Evolutionary conservation across 2,888 invertebrate species (phyloP).

Genomic region (Eulithis prunata): DNA sequence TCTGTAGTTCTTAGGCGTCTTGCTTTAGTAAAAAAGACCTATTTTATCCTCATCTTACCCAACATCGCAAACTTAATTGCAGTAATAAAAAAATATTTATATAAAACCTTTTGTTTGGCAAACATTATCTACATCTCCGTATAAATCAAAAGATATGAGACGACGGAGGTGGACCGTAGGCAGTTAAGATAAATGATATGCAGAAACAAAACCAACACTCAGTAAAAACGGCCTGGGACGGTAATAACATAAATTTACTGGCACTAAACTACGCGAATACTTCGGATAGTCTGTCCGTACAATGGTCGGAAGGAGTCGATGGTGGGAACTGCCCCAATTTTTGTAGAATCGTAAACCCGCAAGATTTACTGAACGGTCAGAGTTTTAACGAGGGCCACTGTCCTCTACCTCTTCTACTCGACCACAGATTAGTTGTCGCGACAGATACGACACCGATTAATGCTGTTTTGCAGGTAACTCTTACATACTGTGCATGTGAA

Average conservation of each 20-base stretch:
- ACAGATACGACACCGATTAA: constrained; percentile 13
- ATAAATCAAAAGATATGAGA: constrained; percentile 36
- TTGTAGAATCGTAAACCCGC: constrained; percentile 77
- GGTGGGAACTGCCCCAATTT: constrained; percentile 65
- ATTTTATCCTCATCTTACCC: too few relatives aligned
- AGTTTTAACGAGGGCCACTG: constrained; percentile 75
- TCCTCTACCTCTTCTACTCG: constrained; percentile 46
- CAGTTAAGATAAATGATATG: constrained; percentile 41
- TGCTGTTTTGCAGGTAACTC: too few relatives aligned
- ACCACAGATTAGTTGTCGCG: constrained; percentile 27
- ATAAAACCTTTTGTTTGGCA: constrained; percentile 23
- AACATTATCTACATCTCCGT: constrained; percentile 24
- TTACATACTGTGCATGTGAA: too few relatives aligned
- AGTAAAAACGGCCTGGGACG: constrained; percentile 40
- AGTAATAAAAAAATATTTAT: constrained; percentile 8
- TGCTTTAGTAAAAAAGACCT: too few relatives aligned
- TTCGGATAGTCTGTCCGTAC: constrained; percentile 30
- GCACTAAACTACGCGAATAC: constrained; percentile 44
- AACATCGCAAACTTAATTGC: background rate
- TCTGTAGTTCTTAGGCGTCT: too few relatives aligned
- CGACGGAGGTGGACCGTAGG: constrained; percentile 31
- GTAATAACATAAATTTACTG: constrained; percentile 45
- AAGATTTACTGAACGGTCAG: constrained; percentile 77
- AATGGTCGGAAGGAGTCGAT: constrained; percentile 43
- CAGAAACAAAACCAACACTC: constrained; percentile 44